phyloP scores from a whole-genome alignment of 2,113 vertebrate species.

The Pica pica region DNA sequence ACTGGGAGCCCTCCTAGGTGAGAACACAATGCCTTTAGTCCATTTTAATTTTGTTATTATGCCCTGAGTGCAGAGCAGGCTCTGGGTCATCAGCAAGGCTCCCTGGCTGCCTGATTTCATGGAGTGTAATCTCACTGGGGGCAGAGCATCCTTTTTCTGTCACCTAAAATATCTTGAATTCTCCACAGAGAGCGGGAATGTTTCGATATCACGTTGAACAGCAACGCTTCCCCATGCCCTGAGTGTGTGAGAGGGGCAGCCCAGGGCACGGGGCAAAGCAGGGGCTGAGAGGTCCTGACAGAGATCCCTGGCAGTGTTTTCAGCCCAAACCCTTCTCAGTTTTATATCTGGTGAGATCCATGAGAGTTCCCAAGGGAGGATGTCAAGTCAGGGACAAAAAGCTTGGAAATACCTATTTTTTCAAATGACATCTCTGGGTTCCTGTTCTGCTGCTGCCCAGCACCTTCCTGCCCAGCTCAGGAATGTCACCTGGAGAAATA shows the following conservation, averaged over 20 bases:
- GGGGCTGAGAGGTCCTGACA: neutral
- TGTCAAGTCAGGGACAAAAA: neutral
- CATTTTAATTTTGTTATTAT: neutral
- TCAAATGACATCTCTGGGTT: neutral
- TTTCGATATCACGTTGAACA: neutral
- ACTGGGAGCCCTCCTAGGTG: neutral
- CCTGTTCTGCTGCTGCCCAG: neutral
- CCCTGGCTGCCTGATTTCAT: neutral
- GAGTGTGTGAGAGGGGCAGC: neutral
- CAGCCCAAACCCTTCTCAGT: neutral
- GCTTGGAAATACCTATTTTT: neutral
- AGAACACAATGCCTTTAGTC: neutral
- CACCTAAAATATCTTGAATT: neutral
- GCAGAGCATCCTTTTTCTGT: neutral
- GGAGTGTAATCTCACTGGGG: neutral
- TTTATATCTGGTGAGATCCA: neutral
- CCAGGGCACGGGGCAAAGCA: neutral
- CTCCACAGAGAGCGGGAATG: neutral
- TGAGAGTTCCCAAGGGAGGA: neutral
- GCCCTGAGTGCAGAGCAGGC: neutral
- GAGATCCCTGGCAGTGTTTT: neutral
- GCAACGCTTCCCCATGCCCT: accelerated
- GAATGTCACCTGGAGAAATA: neutral
- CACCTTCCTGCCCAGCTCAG: neutral
- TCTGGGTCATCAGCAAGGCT: neutral